Evolutionary conservation across 2,113 vertebrate genomes (phyloP).

Genomic region (Oenanthe melanoleuca): DNA sequence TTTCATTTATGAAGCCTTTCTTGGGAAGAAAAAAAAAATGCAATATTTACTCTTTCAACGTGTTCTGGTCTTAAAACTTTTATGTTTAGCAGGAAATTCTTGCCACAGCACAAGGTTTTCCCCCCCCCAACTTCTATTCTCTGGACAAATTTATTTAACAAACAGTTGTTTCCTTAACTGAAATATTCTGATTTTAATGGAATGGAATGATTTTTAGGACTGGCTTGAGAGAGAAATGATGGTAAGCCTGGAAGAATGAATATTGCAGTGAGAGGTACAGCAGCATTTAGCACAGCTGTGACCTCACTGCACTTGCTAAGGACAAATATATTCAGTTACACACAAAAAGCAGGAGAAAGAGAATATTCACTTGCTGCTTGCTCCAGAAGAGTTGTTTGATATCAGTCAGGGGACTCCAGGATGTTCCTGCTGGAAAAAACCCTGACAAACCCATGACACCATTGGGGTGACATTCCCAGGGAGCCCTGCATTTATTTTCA

Average conservation of each 20-base stretch:
- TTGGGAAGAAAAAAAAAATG: rapidly evolving
- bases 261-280: background rate
- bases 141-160: background rate
- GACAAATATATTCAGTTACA: background rate
- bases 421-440: background rate
- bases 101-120: background rate
- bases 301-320: background rate
- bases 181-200: background rate
- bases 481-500: background rate
- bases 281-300: background rate
- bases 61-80: background rate
- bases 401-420: background rate
- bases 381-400: too few species aligned
- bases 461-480: background rate
- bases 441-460: rapidly evolving
- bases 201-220: background rate
- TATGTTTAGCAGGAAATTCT: background rate
- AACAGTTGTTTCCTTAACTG: background rate
- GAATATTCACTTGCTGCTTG: background rate
- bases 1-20: background rate
- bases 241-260: background rate
- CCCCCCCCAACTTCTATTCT: too few species aligned
- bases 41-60: background rate
- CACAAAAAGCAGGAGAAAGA: background rate
- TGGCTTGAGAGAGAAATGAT: background rate